phyloP scores from a whole-genome alignment of 2,888 invertebrate species.

The Agrotis exclamationis region DNA sequence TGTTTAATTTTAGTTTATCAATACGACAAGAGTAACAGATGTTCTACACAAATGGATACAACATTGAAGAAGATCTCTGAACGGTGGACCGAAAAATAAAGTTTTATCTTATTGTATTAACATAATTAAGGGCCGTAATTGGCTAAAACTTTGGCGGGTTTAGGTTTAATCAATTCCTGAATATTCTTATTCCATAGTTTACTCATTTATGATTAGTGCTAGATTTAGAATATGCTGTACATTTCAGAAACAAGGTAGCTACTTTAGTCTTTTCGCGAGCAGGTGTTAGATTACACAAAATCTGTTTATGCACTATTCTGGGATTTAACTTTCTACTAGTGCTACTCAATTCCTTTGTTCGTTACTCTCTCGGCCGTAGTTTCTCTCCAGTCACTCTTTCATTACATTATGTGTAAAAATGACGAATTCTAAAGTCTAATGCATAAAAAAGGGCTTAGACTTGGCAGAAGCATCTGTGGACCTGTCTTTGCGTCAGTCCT shows the following conservation, averaged over 20 bases:
- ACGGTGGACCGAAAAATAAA: conserved; percentile 19
- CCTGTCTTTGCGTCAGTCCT: neutral
- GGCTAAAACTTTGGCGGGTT: conserved; percentile 18
- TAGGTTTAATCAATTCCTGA: conserved; percentile 22
- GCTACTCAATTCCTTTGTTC: neutral
- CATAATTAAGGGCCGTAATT: neutral
- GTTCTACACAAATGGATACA: conserved; percentile 16
- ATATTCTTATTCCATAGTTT: conserved; percentile 11
- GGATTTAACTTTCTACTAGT: neutral
- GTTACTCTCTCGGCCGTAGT: neutral
- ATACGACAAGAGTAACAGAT: conserved; percentile 31
- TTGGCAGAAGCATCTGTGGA: conserved; percentile 17
- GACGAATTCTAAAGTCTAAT: neutral
- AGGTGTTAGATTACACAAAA: neutral
- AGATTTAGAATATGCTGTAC: neutral
- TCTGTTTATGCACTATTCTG: neutral
- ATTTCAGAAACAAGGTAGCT: neutral
- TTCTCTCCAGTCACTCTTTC: neutral
- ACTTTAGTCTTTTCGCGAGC: conserved; percentile 15
- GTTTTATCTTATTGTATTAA: conserved; percentile 14
- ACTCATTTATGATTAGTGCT: conserved; percentile 7
- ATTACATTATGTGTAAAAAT: neutral
- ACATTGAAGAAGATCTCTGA: conserved; percentile 12
- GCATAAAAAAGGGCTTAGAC: neutral
- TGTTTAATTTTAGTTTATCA: conserved; percentile 31